Evolutionary conservation across 2,888 invertebrate species (phyloP), one percentile per base, ranked within the genome.

Genomic region (Drosophila nigritarsus): DNA sequence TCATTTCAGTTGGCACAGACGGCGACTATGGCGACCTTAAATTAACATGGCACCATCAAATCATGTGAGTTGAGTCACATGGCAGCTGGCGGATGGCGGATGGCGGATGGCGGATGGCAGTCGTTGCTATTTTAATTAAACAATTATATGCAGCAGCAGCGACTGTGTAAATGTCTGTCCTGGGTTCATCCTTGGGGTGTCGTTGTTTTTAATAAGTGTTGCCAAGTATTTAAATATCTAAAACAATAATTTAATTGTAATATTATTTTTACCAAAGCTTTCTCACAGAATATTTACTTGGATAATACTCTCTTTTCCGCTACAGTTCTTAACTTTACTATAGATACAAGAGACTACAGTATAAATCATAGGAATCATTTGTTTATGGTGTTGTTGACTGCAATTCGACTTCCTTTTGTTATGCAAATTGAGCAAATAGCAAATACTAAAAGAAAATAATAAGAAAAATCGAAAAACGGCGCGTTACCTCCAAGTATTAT

Each of bases 41-140:
- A 55, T 53, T 66, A 63, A 76, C 65, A 71, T 76, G 55, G 42
- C 71, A 66, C 40, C 42, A 70, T 45, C 48, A 70, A 40, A 9
- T 24, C 54, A 54, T 78, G 66, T 49, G 75, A 72, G 24, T 48
- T 36, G 27, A 27, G 51, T 6, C 66, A 60, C 51, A 45, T 65
- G 60, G 7, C 30, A 29, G 54, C 32, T 32, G 11, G 11, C 32
- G 1, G 32, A 3, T 32, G 32, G 30, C 30, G 30, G 30, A 3
- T 32, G 32, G 30, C 30, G 30, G 30, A 3, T 32, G 32, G 30
- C 30, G 30, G 30, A 30, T 30, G 30, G 9, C 30, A 30, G 30
- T 30, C 0, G 18, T 11, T 40, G 34, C 65, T 32, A 64, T 60
- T 69, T 63, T 27, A 20, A 32, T 59, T 61, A 49, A 75, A 68